A percentile compares a stretch with the other conserved stretches of the same genome.
Evolutionary conservation across 1,140 invertebrate species (phyloP).

Genomic region (Mesaphorura yosii): DNA sequence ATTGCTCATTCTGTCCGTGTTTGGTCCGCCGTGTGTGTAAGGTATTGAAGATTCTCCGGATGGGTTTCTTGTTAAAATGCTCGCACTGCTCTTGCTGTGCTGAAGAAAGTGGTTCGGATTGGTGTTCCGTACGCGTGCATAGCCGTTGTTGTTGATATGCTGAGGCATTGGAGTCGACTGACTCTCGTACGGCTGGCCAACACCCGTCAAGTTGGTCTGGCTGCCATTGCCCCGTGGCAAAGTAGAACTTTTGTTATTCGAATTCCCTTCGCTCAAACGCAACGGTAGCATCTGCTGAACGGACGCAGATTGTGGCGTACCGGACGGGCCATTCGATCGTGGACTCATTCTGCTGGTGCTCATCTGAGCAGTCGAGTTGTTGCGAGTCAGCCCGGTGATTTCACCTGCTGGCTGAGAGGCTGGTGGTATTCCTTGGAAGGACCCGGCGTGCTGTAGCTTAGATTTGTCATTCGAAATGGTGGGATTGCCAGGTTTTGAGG

Average conservation of each 20-base stretch:
- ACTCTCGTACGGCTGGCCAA: too few relatives aligned
- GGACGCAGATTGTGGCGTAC: too few relatives aligned
- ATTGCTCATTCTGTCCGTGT: constrained; percentile 24
- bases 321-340: too few relatives aligned
- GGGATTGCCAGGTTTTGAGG: too few relatives aligned
- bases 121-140: too few relatives aligned
- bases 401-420: neutral
- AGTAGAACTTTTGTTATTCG: constrained; percentile 20
- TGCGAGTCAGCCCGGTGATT: neutral
- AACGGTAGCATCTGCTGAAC: constrained; percentile 29
- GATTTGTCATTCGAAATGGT: constrained; percentile 12
- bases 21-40: constrained; percentile 11
- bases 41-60: constrained; percentile 7
- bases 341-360: too few relatives aligned
- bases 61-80: constrained; percentile 1
- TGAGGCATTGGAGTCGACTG: too few relatives aligned
- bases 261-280: constrained; percentile 20
- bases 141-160: too few relatives aligned
- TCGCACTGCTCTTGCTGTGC: constrained; percentile 14
- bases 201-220: constrained; percentile 18
- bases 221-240: constrained; percentile 26
- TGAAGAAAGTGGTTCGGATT: constrained; percentile 15
- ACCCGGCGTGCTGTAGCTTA: neutral
- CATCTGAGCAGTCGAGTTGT: neutral
- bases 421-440: neutral